Percentiles rank a stretch among this genome's conserved stretches.
These are phyloP conservation scores for Xenopus laevis DNA, from an alignment of 2,113 vertebrate genomes.

Conservation along the genomic window DNA sequence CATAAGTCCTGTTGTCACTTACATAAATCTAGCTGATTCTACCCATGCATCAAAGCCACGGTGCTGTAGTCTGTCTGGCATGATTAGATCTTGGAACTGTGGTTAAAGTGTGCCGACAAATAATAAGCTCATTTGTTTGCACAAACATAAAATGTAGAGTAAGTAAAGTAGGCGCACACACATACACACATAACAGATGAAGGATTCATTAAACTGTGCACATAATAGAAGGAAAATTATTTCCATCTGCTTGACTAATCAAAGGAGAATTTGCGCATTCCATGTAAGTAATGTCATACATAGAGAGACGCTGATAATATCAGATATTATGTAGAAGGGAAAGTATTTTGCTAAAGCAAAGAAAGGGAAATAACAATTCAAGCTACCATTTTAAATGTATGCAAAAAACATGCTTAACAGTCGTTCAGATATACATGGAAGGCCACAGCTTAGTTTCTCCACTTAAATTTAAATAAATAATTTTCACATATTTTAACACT, in stretches of 20 bases:
- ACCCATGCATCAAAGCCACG: too few relatives aligned
- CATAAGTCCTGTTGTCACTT: neutral
- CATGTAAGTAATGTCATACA: too few relatives aligned
- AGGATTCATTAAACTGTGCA: neutral
- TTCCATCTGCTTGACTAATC: conserved; percentile 32
- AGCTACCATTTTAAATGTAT: too few relatives aligned
- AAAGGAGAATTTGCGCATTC: conserved; percentile 28
- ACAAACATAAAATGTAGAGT: neutral
- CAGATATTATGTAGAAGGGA: too few relatives aligned
- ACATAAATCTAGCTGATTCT: neutral
- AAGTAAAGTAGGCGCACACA: neutral
- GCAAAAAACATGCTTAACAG: too few relatives aligned
- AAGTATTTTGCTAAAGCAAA: too few relatives aligned
- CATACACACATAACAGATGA: neutral
- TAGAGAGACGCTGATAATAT: too few relatives aligned
- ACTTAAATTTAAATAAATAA: too few relatives aligned
- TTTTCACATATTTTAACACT: too few relatives aligned
- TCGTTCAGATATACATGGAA: too few relatives aligned
- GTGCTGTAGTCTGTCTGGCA: neutral
- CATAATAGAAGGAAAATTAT: conserved; percentile 17
- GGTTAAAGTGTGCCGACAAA: conserved; percentile 1
- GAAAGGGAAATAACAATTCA: too few relatives aligned
- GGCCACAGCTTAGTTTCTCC: too few relatives aligned
- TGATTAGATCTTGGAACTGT: conserved; percentile 10
- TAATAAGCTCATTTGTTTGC: conserved; percentile 8